Conservation (phyloP, 2,113 vertebrate species). For the Amblyornis subalaris region DNA sequence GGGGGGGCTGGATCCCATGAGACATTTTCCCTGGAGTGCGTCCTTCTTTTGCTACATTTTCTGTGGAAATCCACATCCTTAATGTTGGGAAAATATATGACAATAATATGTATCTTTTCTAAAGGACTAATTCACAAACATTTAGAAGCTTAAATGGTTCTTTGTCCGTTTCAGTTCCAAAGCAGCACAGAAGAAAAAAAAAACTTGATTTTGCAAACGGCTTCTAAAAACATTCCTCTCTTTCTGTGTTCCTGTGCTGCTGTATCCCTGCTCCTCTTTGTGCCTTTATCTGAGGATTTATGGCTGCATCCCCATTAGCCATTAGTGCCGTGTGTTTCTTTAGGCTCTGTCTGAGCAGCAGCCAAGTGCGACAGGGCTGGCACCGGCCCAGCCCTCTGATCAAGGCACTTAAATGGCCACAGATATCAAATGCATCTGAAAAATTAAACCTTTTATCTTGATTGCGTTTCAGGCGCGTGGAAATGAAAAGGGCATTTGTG, state of each 20-base stretch:
- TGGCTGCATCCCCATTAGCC: background rate
- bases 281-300: background rate
- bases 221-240: background rate
- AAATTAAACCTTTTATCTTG: constrained; percentile 12
- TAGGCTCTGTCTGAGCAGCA: background rate
- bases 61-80: background rate
- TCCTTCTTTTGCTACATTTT: background rate
- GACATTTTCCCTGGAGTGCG: rapidly evolving
- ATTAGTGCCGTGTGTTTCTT: rapidly evolving
- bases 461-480: background rate
- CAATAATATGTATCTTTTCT: no score
- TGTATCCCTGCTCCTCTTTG: background rate
- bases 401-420: background rate
- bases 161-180: background rate
- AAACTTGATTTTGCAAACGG: background rate
- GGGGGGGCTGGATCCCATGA: background rate
- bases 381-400: background rate
- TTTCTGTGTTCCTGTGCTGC: rapidly evolving
- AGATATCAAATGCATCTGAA: background rate
- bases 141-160: background rate
- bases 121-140: background rate
- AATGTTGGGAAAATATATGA: rapidly evolving
- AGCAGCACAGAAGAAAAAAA: background rate
- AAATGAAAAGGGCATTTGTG: constrained; percentile 8
- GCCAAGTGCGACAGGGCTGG: background rate